These are phyloP conservation scores for Delichon dasypus DNA, from an alignment of 2,797 vertebrate species.

Conservation along the genomic window DNA sequence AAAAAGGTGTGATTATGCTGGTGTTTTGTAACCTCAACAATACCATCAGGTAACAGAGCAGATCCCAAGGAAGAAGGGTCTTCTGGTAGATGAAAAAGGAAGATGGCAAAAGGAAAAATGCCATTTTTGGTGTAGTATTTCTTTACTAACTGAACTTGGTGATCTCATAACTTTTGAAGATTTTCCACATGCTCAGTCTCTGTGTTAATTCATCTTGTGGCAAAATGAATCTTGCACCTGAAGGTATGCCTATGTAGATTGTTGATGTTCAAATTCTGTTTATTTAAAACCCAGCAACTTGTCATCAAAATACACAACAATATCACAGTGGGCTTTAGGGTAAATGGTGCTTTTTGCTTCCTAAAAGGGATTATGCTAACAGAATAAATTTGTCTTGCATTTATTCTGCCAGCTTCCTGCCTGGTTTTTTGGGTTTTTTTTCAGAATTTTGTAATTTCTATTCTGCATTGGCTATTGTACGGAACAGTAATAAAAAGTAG, in stretches of 20 bases:
- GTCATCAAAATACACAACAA: neutral
- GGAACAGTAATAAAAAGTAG: neutral
- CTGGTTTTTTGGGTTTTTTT: neutral
- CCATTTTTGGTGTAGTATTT: neutral
- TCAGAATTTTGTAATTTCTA: neutral
- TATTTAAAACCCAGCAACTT: neutral
- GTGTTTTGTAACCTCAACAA: neutral
- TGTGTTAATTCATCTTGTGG: neutral
- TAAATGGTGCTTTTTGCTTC: neutral
- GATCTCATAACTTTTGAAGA: neutral
- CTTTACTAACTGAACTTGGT: neutral
- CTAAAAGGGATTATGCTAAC: neutral
- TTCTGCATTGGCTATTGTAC: neutral
- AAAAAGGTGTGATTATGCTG: rapidly evolving
- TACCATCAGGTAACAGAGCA: neutral
- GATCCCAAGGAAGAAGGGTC: neutral
- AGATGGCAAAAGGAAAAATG: neutral
- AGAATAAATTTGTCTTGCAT: neutral
- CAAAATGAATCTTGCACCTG: neutral
- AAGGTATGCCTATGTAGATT: neutral
- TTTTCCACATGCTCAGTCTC: neutral
- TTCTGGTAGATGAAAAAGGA: neutral
- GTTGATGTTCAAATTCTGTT: neutral
- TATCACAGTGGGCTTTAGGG: neutral
- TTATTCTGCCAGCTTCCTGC: slow-evolving; percentile 12